These are phyloP conservation scores for Pituophis catenifer DNA, from an alignment of 2,113 vertebrate genomes.

Conservation along the genomic window DNA sequence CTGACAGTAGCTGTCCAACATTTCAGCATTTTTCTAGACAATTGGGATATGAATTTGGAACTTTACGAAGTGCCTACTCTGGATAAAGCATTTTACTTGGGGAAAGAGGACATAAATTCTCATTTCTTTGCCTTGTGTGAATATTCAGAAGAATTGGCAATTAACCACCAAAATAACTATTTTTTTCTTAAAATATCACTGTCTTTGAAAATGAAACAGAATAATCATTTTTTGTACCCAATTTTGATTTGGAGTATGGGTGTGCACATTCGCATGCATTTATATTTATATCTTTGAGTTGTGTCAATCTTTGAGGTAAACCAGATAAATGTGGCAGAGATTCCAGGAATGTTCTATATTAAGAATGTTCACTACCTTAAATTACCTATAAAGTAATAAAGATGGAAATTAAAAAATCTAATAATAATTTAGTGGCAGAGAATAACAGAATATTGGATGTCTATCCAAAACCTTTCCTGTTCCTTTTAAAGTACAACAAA, in stretches of 20 bases:
- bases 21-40: neutral
- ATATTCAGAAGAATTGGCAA: neutral
- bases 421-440: neutral
- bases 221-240: neutral
- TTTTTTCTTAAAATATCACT: neutral
- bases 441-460: neutral
- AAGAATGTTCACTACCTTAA: too few species aligned
- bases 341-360: neutral
- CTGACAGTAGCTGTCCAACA: too few species aligned
- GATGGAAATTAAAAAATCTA: too few species aligned
- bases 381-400: too few species aligned
- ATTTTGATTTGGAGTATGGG: neutral
- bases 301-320: neutral
- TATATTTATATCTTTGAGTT: neutral
- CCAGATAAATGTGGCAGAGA: neutral
- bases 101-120: neutral
- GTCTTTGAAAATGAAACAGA: constrained; percentile 17
- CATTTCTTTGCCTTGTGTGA: neutral
- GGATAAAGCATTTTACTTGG: neutral
- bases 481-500: neutral
- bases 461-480: neutral
- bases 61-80: too few species aligned
- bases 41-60: neutral
- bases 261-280: neutral
- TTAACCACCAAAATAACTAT: neutral